Conservation (phyloP, 2,888 invertebrate species). For the Pilophorus perplexus region DNA sequence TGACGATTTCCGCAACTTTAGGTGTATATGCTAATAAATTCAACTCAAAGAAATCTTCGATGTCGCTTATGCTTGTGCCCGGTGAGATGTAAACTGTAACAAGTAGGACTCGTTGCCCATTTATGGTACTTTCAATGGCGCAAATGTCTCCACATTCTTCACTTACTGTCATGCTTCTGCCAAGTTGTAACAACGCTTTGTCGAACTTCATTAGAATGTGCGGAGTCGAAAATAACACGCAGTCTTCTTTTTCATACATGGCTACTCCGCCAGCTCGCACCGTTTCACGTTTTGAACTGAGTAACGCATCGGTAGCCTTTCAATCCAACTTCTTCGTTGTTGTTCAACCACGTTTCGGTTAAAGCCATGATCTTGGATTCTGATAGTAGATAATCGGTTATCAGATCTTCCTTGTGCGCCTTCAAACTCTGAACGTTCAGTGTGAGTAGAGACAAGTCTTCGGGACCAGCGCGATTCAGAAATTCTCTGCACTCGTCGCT, state of each 20-base stretch:
- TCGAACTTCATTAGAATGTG: conserved; percentile 18
- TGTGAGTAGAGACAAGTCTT: conserved; percentile 19
- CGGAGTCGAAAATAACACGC: conserved; percentile 5
- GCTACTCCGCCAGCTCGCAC: conserved; percentile 21
- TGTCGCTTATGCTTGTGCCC: conserved; percentile 14
- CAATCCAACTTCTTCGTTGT: conserved; percentile 25
- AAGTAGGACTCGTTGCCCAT: conserved; percentile 14
- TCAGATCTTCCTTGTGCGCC: conserved; percentile 22
- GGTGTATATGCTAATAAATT: conserved; percentile 20
- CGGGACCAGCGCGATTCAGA: conserved; percentile 13
- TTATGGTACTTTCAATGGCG: conserved; percentile 14
- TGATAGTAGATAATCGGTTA: conserved; percentile 19
- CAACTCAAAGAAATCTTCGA: conserved; percentile 17
- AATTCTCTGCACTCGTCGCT: conserved; percentile 5
- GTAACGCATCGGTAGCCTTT: conserved; percentile 24
- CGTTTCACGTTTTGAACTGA: conserved; percentile 21
- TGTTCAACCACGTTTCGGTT: conserved; percentile 23
- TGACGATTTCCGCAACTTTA: conserved; percentile 22
- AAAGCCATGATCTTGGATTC: conserved; percentile 21
- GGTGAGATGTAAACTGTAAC: conserved; percentile 20
- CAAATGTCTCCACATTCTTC: conserved; percentile 24
- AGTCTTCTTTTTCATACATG: conserved; percentile 13
- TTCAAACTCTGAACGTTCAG: conserved; percentile 25
- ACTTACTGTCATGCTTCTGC: neutral
- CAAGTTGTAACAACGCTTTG: neutral